These are phyloP conservation scores for Schlechtendalia chinensis DNA, from an alignment of 1,140 invertebrate species.

Conservation along the genomic window DNA sequence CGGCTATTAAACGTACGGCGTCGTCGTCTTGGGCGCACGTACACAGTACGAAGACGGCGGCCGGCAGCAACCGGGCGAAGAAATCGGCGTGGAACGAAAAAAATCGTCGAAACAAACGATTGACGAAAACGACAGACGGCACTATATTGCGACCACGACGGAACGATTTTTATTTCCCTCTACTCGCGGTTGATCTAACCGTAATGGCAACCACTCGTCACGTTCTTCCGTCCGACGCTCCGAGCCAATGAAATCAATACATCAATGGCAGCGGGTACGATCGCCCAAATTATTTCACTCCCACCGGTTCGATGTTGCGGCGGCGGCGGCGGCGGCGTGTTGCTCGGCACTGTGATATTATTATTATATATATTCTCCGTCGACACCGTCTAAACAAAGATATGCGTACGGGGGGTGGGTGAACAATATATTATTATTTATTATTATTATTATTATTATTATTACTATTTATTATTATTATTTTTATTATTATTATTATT, in stretches of 20 bases:
- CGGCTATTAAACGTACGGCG: neutral
- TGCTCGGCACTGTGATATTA: no score
- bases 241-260: conserved; percentile 37
- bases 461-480: no score
- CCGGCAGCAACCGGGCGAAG: no score
- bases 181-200: no score
- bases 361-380: neutral
- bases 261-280: conserved; percentile 21
- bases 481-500: conserved; percentile 17
- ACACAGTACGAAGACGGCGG: neutral
- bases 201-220: conserved; percentile 26
- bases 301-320: neutral
- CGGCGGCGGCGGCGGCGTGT: no score
- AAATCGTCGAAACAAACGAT: neutral
- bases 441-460: conserved; percentile 5
- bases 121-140: no score
- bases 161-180: no score
- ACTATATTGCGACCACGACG: no score
- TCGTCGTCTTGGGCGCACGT: neutral
- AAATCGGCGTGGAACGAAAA: neutral
- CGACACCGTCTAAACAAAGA: conserved; percentile 14
- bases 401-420: neutral
- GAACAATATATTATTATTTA: conserved; percentile 26
- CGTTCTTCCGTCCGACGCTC: neutral
- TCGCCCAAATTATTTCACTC: conserved; percentile 45